Percentiles rank a stretch among this genome's conserved stretches.
phyloP scores from a whole-genome alignment of 2,797 vertebrate genomes.

The Limnodromus scolopaceus region DNA sequence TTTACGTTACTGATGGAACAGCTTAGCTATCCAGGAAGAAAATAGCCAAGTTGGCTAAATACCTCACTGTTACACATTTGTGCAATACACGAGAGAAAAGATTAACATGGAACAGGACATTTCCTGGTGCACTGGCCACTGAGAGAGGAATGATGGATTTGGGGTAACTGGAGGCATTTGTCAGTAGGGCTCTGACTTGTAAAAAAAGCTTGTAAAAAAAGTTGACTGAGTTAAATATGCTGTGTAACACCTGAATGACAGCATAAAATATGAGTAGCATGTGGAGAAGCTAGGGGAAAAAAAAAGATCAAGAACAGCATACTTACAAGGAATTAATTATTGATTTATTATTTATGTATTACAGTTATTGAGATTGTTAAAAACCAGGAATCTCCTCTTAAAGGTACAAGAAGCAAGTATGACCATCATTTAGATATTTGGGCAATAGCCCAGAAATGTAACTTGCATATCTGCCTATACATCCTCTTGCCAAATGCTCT shows the following conservation, averaged over 20 bases:
- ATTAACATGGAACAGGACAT: background rate
- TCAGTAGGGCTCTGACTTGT: background rate
- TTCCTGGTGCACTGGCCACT: background rate
- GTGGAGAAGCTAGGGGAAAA: background rate
- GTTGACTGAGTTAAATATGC: background rate
- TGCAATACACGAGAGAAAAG: background rate
- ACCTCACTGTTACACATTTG: background rate
- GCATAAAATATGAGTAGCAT: background rate
- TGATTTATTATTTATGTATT: background rate
- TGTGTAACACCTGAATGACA: background rate
- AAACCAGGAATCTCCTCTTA: background rate
- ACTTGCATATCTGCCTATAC: background rate
- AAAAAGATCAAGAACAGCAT: background rate
- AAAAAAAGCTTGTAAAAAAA: background rate
- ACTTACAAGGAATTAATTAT: background rate
- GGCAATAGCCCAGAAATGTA: background rate
- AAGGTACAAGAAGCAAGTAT: background rate
- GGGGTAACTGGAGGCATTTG: background rate
- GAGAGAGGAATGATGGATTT: background rate
- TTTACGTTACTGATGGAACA: background rate
- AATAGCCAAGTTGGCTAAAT: background rate
- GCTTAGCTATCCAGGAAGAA: slow-evolving; percentile 11
- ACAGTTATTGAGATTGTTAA: background rate
- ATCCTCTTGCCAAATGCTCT: background rate
- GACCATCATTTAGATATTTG: background rate